Conservation (phyloP, 1,140 invertebrate species). For the Cardiocondyla obscurior region DNA sequence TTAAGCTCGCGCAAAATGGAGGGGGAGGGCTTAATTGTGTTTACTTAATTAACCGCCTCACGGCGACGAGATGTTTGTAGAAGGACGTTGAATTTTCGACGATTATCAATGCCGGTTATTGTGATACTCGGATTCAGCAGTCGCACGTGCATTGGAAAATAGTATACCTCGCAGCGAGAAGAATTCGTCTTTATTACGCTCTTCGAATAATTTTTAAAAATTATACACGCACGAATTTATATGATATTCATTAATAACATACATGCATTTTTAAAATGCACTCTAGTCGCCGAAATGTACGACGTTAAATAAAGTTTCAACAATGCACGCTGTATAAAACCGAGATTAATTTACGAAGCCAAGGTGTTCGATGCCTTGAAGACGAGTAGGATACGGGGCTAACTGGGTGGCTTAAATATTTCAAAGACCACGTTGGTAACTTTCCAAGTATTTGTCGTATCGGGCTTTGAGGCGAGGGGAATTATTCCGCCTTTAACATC, state of each 20-base stretch:
- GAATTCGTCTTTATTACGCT: not conserved
- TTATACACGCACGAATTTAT: not conserved
- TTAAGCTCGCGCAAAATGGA: constrained; percentile 46
- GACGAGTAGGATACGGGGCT: not conserved
- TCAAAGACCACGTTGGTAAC: not conserved
- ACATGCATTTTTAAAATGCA: not conserved
- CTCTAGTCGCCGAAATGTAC: not conserved
- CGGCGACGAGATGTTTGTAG: constrained; percentile 32
- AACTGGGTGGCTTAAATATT: constrained; percentile 15
- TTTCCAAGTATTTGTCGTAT: not conserved
- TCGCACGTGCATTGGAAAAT: not conserved
- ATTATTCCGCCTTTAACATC: constrained; percentile 33
- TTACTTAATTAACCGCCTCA: constrained; percentile 47
- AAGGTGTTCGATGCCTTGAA: no score
- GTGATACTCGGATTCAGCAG: constrained; percentile 1
- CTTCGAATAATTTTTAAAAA: not conserved
- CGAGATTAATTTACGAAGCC: no score
- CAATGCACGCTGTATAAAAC: not conserved
- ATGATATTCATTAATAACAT: not conserved
- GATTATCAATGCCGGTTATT: constrained; percentile 59
- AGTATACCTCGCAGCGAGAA: not conserved
- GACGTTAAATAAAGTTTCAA: not conserved
- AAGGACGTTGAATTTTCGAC: not conserved
- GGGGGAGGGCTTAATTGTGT: constrained; percentile 3
- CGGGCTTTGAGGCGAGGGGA: constrained; percentile 12